Percentiles rank a stretch among this genome's conserved stretches.
These are phyloP conservation scores for Acanthosepion esculentum DNA, from an alignment of 2,888 invertebrate species.

Conservation along the genomic window DNA sequence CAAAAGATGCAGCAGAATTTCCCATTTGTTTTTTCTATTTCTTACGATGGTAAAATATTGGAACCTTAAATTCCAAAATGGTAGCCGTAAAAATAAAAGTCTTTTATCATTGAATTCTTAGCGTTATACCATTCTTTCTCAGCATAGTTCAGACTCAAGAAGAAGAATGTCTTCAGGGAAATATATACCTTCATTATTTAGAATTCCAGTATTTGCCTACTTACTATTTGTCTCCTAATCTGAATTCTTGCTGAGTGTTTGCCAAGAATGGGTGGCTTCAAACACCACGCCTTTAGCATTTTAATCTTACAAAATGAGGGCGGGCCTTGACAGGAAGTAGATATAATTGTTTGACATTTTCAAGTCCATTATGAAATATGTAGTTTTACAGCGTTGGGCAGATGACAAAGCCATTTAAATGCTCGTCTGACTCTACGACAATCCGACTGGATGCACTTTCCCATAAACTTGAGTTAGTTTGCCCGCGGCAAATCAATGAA, in stretches of 20 bases:
- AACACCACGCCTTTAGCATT: constrained; percentile 22
- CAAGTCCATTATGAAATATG: neutral
- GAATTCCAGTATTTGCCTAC: neutral
- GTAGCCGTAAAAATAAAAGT: no score
- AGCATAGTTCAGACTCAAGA: no score
- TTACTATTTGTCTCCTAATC: neutral
- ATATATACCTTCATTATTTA: neutral
- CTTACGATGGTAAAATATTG: no score
- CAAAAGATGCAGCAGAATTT: no score
- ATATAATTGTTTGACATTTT: neutral
- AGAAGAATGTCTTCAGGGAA: no score
- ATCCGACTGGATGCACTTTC: neutral
- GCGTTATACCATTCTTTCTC: no score
- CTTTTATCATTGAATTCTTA: no score
- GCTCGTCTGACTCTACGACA: neutral
- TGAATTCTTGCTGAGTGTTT: neutral
- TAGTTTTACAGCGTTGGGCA: neutral
- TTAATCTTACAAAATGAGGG: neutral
- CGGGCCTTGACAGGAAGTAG: neutral
- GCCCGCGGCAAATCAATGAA: no score
- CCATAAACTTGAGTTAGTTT: neutral
- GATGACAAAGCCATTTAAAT: neutral
- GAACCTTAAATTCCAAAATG: no score
- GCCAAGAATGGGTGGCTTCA: neutral
- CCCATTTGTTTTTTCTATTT: no score